A percentile compares a stretch with the other conserved stretches of the same genome.
These are phyloP conservation scores for Drosophila nr. medialis DNA, from an alignment of 2,888 invertebrate genomes.

Conservation along the genomic window DNA sequence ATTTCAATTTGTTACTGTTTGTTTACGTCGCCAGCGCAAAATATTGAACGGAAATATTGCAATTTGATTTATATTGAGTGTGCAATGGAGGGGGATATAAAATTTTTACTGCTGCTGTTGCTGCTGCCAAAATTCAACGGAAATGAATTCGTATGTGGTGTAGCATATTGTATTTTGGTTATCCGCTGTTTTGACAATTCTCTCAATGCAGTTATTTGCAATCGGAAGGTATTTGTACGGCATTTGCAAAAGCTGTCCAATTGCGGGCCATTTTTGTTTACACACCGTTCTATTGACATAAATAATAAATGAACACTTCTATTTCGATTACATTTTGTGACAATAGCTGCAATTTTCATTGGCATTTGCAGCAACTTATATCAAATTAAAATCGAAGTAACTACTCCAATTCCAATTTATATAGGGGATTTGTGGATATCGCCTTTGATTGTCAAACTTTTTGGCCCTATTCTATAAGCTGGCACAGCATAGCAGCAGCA, in stretches of 20 bases:
- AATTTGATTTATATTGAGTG: slow-evolving; percentile 69
- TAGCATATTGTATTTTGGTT: slow-evolving; percentile 78
- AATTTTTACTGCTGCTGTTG: slow-evolving; percentile 42
- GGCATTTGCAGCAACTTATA: slow-evolving; percentile 11
- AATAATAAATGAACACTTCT: slow-evolving; percentile 33
- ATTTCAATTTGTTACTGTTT: slow-evolving; percentile 76
- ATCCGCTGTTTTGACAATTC: slow-evolving; percentile 70
- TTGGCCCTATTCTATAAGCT: slow-evolving; percentile 10
- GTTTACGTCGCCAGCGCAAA: slow-evolving; percentile 69
- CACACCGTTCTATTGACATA: slow-evolving; percentile 11
- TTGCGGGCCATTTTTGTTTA: slow-evolving; percentile 44
- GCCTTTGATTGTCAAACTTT: slow-evolving; percentile 20
- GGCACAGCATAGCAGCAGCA: slow-evolving; percentile 15
- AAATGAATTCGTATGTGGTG: slow-evolving; percentile 76
- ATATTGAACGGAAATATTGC: slow-evolving; percentile 80
- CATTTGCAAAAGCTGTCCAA: slow-evolving; percentile 60
- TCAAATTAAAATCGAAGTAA: slow-evolving; percentile 18
- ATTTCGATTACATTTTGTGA: slow-evolving; percentile 23
- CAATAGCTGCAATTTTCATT: neutral
- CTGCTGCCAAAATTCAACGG: slow-evolving; percentile 73
- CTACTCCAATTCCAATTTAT: slow-evolving; percentile 2
- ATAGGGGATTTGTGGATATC: slow-evolving; percentile 5
- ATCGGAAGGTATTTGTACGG: slow-evolving; percentile 67
- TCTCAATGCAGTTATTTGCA: slow-evolving; percentile 26
- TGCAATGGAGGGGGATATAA: slow-evolving; percentile 1